Evolutionary conservation across 2,888 invertebrate species (phyloP).

Genomic region (Ornithoptera priamus): DNA sequence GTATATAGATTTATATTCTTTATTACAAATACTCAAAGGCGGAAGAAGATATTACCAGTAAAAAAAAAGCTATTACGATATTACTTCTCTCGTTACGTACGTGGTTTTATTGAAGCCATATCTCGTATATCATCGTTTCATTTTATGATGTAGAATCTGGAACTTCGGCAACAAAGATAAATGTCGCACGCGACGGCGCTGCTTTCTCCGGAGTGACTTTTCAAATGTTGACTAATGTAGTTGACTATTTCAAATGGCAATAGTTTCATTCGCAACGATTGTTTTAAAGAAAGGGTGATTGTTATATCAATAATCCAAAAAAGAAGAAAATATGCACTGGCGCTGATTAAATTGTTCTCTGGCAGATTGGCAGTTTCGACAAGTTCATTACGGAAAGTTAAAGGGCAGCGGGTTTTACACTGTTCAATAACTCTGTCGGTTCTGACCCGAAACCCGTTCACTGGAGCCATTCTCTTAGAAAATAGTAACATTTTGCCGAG

Average conservation of each 20-base stretch:
- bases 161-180: slow-evolving; percentile 23
- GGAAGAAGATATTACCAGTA: not conserved
- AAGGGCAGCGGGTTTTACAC: slow-evolving; percentile 45
- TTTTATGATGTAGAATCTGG: slow-evolving; percentile 25
- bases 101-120: not conserved
- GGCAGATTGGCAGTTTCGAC: slow-evolving; percentile 49
- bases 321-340: slow-evolving; percentile 36
- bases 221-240: too few relatives aligned
- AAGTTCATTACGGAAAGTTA: slow-evolving; percentile 56
- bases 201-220: slow-evolving; percentile 11
- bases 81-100: not conserved
- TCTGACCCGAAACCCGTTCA: slow-evolving; percentile 15
- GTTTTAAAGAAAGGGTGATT: slow-evolving; percentile 29
- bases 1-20: too few relatives aligned
- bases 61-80: not conserved
- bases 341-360: slow-evolving; percentile 43
- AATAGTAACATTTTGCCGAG: slow-evolving; percentile 9
- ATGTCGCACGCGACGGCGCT: slow-evolving; percentile 10
- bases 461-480: slow-evolving; percentile 18
- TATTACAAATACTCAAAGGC: too few relatives aligned
- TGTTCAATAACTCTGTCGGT: slow-evolving; percentile 46
- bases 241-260: slow-evolving; percentile 8
- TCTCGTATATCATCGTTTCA: slow-evolving; percentile 13
- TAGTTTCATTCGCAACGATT: slow-evolving; percentile 19
- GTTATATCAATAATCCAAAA: slow-evolving; percentile 15